Conservation (phyloP, 2,888 invertebrate genomes). For the Branchellion lobata region DNA sequence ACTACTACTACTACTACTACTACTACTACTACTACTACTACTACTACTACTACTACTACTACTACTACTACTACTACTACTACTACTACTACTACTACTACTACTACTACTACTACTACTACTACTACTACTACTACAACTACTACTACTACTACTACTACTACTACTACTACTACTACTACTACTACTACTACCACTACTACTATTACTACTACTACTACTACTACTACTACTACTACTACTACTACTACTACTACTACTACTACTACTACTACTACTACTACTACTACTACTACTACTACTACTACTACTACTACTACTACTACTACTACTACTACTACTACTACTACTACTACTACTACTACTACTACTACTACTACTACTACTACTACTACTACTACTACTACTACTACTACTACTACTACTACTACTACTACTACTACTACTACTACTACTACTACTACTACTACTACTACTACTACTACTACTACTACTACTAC, state of each 20-base stretch:
- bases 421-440: slow-evolving; percentile 9
- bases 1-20: slow-evolving; percentile 9
- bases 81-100: slow-evolving; percentile 9
- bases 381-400: slow-evolving; percentile 9
- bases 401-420: slow-evolving; percentile 9
- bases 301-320: slow-evolving; percentile 9
- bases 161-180: slow-evolving; percentile 9
- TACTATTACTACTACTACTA: slow-evolving; percentile 5
- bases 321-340: slow-evolving; percentile 9
- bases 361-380: slow-evolving; percentile 9
- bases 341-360: slow-evolving; percentile 9
- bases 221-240: slow-evolving; percentile 9
- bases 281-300: slow-evolving; percentile 9
- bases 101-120: slow-evolving; percentile 9
- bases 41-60: slow-evolving; percentile 9
- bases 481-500: slow-evolving; percentile 9
- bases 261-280: slow-evolving; percentile 9
- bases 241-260: slow-evolving; percentile 9
- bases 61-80: slow-evolving; percentile 9
- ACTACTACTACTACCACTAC: slow-evolving; percentile 10
- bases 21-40: slow-evolving; percentile 9
- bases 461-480: slow-evolving; percentile 9
- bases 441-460: slow-evolving; percentile 9
- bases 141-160: slow-evolving; percentile 9
- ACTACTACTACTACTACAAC: slow-evolving; percentile 6